A percentile compares a stretch with the other conserved stretches of the same genome.
Evolutionary conservation across 2,113 vertebrate genomes (phyloP).

Genomic region (Pangasianodon hypophthalmus): DNA sequence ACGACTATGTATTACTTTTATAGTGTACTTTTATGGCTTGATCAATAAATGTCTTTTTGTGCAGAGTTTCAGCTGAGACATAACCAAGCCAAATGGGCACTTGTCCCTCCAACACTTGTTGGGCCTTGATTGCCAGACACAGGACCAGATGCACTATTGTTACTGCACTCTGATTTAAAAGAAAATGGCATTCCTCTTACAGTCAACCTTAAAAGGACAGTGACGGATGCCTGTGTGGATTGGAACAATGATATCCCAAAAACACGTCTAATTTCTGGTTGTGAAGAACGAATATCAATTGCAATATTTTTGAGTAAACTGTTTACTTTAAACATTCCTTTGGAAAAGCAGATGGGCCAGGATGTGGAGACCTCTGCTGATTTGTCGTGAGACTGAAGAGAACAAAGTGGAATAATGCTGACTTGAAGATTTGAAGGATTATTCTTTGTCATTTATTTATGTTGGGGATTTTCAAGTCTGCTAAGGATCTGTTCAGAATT

Average conservation of each 20-base stretch:
- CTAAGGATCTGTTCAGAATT: slow-evolving; percentile 41
- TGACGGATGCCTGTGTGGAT: slow-evolving; percentile 24
- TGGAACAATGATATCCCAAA: slow-evolving; percentile 54
- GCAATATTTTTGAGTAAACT: slow-evolving; percentile 60
- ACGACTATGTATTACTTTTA: slow-evolving; percentile 45
- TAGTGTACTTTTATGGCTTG: slow-evolving; percentile 57
- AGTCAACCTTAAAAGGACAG: neutral
- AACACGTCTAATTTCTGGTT: slow-evolving; percentile 47
- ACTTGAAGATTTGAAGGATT: slow-evolving; percentile 65
- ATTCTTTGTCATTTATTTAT: slow-evolving; percentile 55
- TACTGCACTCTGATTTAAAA: slow-evolving; percentile 32
- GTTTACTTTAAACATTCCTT: slow-evolving; percentile 74
- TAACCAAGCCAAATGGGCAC: slow-evolving; percentile 48
- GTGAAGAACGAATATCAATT: slow-evolving; percentile 62
- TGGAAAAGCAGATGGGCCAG: slow-evolving; percentile 51
- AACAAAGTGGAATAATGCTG: slow-evolving; percentile 63
- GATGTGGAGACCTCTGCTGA: slow-evolving; percentile 21
- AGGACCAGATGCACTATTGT: slow-evolving; percentile 59
- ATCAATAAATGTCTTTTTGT: slow-evolving; percentile 65
- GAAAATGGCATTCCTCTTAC: slow-evolving; percentile 27
- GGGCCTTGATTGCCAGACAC: slow-evolving; percentile 46
- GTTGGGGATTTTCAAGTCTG: slow-evolving; percentile 33
- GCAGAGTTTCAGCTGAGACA: slow-evolving; percentile 48
- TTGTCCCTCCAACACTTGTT: slow-evolving; percentile 57
- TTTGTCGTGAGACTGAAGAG: slow-evolving; percentile 53